Evolutionary conservation across 2,888 invertebrate genomes (phyloP), one percentile per base, ranked within the genome.

Genomic region (Poecilobothrus nobilitatus): DNA sequence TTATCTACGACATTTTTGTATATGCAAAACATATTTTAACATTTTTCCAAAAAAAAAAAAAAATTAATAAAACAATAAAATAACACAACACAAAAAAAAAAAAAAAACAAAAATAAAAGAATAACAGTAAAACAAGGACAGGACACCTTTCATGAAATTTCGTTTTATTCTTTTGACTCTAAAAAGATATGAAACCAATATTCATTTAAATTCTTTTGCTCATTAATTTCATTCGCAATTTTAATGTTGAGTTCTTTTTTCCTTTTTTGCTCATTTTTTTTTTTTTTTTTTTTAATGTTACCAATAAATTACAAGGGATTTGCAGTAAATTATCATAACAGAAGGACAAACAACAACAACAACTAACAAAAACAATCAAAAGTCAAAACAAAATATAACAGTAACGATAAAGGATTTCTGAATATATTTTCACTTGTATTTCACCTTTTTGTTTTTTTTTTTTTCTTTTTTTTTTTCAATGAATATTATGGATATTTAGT

Each of bases 91-190:
- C 27, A 27, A 27, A 27, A 27, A 27, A 41, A 12, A 1, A 41
- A 41, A 41, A 41, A 41, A 41, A 41, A 41, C 1, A 12, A 41
- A 41, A 41, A 6, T 41, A 6, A 6, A 41, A 41, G 7, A 41
- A 41, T 12, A 12, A 12, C 41, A 2, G 41, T 41, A 41, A 41
- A 41, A 41, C 2, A 41, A 41, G 5, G 15, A 12, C 9, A 53
- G 53, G 53, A 53, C 53, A 53, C 53, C 53, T 53, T 53, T 53
- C 53, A 53, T 53, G 53, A 53, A 53, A 53, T 53, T 53, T 53
- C 15, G 18, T 53, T 53, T 53, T 15, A 53, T 15, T 53, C 53
- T 53, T 27, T 53, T 53, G 53, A 53, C 53, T 53, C 15, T 53
- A 53, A 27, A 27, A 53, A n/a, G 53, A 53, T 53, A 53, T 53